Evolutionary conservation across 2,888 invertebrate genomes (phyloP), one percentile per base, ranked within the genome.

Genomic region (Leptothorax acervorum): DNA sequence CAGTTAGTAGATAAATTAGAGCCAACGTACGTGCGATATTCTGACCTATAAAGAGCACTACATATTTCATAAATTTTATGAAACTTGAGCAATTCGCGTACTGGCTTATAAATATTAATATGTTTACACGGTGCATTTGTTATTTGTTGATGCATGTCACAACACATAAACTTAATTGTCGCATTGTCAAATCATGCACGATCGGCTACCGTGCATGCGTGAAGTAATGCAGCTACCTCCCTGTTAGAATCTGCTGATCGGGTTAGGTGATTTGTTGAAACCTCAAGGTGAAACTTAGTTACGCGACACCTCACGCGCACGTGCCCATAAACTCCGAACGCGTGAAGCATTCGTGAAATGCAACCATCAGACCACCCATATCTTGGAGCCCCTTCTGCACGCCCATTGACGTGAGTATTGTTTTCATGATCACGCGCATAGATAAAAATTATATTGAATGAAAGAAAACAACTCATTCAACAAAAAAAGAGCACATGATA

Each of bases 261-360:
- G 78, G 74, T 78, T 79, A 81, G 85, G 87, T 71, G 65, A 86
- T 87, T 86, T 73, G 89, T 86, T 87, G 87, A 91, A 89, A 85
- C 79, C 89, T 90, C 90, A 91, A 90, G 90, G 92, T 88, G 89
- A 92, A 93, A 93, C 92, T 93, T 93, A 92, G 92, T 91, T 92
- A 91, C 88, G 90, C 90, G 90, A 90, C 92, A 90, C 90, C 87
- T 92, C 90, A 87, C 89, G 89, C 93, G 92, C 93, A 92, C 93
- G 93, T 92, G 92, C 90, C 91, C 91, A 93, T 94, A 94, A 94
- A 94, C 90, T 90, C 90, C 86, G 92, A 89, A 94, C 94, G 93
- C 93, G 93, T 87, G 71, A 87, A 87, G 94, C 93, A 94, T 94
- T 92, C 91, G 89, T 91, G 92, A 93, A 89, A 89, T 87, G 86